phyloP scores from a whole-genome alignment of 1,140 invertebrate species.

The Lucilia cuprina region DNA sequence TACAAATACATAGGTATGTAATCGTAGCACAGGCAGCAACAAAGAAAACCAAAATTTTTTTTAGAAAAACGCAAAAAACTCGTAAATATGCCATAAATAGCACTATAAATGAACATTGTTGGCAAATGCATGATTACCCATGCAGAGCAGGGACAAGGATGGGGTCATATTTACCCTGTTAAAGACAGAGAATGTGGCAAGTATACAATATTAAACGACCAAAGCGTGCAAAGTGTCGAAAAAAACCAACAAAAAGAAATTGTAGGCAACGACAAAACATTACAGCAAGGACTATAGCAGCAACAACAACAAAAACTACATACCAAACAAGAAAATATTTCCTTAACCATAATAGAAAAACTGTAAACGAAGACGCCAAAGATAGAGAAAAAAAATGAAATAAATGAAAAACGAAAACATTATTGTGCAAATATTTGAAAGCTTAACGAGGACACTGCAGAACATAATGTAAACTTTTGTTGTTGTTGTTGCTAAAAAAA shows the following conservation, averaged over 20 bases:
- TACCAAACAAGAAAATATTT: constrained; percentile 15
- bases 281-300: not conserved
- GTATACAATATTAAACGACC: constrained; percentile 25
- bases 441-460: constrained; percentile 29
- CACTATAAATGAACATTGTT: constrained; percentile 16
- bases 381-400: not conserved
- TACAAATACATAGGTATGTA: not conserved
- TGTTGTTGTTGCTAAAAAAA: not conserved
- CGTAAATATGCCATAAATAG: constrained; percentile 31
- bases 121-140: not conserved
- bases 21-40: not conserved
- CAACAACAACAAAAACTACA: not conserved
- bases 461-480: not conserved
- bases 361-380: not conserved
- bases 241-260: not conserved
- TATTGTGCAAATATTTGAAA: constrained; percentile 26
- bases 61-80: constrained; percentile 22
- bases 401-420: constrained; percentile 17
- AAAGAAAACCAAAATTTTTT: constrained; percentile 10
- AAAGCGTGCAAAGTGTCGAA: constrained; percentile 26
- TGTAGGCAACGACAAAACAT: not conserved
- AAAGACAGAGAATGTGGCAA: no score
- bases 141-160: not conserved
- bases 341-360: constrained; percentile 1
- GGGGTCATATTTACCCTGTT: not conserved